phyloP scores from a whole-genome alignment of 2,113 vertebrate genomes.

The Motacilla alba region DNA sequence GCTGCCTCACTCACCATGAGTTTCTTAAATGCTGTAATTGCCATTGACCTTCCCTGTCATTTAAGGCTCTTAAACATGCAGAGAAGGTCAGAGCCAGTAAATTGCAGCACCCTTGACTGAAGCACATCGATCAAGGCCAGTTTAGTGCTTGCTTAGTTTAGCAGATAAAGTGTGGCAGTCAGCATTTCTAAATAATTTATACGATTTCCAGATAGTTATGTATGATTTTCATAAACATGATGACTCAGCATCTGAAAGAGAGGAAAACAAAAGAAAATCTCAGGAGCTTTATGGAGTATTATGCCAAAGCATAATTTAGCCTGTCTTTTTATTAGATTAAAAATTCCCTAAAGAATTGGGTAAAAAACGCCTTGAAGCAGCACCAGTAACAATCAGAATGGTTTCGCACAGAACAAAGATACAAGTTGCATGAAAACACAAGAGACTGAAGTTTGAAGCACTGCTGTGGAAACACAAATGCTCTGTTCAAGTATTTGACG shows the following conservation, averaged over 20 bases:
- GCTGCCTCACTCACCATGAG: background rate
- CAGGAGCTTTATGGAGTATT: background rate
- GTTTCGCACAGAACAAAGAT: background rate
- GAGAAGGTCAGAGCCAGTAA: background rate
- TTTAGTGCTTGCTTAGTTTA: constrained; percentile 22
- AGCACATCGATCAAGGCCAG: constrained; percentile 12
- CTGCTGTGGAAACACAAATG: background rate
- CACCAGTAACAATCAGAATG: background rate
- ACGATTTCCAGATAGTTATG: background rate
- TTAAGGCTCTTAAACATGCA: background rate
- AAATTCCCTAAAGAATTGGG: background rate
- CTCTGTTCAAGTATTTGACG: background rate
- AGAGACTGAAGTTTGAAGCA: background rate
- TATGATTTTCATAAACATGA: background rate
- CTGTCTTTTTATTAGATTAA: background rate
- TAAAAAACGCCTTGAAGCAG: background rate
- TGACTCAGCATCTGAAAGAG: background rate
- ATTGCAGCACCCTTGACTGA: background rate
- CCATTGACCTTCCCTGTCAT: background rate
- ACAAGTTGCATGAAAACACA: background rate
- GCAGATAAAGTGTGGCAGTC: constrained; percentile 36
- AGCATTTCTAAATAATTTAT: background rate
- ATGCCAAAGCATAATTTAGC: background rate
- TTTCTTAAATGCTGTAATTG: background rate
- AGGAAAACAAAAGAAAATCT: background rate